Evolutionary conservation across 2,113 vertebrate species (phyloP).

Genomic region (Microcebus griseorufus): DNA sequence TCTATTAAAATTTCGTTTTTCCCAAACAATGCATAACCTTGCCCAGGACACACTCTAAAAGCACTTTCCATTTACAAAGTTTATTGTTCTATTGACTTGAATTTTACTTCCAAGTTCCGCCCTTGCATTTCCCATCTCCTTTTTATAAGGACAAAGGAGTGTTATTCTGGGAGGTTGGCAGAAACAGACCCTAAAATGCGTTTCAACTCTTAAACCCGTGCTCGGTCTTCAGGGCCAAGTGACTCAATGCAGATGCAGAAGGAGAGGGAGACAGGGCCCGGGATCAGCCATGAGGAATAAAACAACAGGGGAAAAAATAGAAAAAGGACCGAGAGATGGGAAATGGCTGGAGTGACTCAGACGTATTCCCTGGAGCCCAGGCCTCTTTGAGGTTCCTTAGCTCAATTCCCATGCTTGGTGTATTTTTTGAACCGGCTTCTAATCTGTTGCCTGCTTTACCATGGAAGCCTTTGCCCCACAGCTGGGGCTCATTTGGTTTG

Average conservation of each 20-base stretch:
- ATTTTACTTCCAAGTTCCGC: constrained; percentile 28
- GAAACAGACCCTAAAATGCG: neutral
- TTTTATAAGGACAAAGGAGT: constrained; percentile 1
- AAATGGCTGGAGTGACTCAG: constrained; percentile 26
- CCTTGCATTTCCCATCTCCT: neutral
- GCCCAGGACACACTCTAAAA: neutral
- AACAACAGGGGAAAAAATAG: neutral
- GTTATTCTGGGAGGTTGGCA: neutral
- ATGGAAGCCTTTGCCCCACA: constrained; percentile 17
- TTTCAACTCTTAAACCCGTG: neutral
- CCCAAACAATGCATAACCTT: neutral
- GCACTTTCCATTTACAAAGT: neutral
- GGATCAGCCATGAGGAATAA: neutral
- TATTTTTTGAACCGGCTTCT: constrained; percentile 6
- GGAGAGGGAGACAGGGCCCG: neutral
- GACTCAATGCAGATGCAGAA: neutral
- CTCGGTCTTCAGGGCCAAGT: neutral
- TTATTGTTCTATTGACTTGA: neutral
- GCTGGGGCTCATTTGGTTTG: constrained; percentile 63
- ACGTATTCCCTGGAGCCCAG: neutral
- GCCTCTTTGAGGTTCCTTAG: constrained; percentile 10
- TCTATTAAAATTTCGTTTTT: neutral
- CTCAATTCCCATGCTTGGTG: neutral
- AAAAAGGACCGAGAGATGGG: neutral
- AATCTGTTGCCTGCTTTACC: constrained; percentile 30